Conservation (phyloP, 2,113 vertebrate genomes). For the Chlamydotis undulata region DNA sequence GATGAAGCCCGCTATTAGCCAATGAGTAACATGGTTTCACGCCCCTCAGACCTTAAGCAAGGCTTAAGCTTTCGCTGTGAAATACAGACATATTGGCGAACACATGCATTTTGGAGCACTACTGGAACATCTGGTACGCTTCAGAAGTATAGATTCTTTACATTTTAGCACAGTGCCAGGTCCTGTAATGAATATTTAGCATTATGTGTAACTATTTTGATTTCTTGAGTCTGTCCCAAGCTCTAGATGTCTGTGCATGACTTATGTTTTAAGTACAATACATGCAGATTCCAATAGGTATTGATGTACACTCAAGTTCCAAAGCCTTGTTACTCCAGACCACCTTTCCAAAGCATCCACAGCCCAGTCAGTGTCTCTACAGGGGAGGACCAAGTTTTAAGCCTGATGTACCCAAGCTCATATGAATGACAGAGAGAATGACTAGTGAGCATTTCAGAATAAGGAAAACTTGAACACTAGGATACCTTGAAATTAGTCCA, state of each 20-base stretch:
- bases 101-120: neutral
- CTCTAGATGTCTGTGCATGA: neutral
- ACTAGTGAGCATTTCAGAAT: neutral
- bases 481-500: neutral
- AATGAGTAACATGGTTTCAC: neutral
- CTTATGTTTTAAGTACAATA: neutral
- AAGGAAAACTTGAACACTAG: neutral
- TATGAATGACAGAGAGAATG: neutral
- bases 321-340: neutral
- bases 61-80: neutral
- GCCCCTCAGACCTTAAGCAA: neutral
- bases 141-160: neutral
- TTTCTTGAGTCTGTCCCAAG: neutral
- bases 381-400: neutral
- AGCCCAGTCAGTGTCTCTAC: neutral
- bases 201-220: neutral
- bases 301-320: neutral
- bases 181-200: neutral
- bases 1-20: constrained; percentile 40
- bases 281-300: neutral
- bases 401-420: neutral
- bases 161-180: neutral
- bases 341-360: neutral
- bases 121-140: neutral
- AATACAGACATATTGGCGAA: neutral